Evolutionary conservation across 2,113 vertebrate genomes (phyloP).

Genomic region (Picathartes gymnocephalus): DNA sequence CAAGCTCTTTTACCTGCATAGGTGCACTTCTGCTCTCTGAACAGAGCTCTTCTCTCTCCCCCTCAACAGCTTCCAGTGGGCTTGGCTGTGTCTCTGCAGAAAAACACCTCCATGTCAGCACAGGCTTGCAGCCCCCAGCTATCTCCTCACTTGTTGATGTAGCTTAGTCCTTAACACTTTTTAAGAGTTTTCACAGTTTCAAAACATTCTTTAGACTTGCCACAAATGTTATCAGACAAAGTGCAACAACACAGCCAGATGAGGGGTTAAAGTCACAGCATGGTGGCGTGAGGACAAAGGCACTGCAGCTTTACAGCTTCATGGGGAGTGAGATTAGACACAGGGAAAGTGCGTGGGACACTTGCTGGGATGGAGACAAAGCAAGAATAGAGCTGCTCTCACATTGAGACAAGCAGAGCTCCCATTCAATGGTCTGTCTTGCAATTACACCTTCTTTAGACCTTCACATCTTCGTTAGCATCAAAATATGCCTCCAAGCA

Average conservation of each 20-base stretch:
- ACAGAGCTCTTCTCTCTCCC: constrained; percentile 47
- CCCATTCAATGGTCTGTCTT: neutral
- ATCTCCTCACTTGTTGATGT: neutral
- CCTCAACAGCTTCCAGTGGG: constrained; percentile 55
- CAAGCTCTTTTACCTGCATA: constrained; percentile 56
- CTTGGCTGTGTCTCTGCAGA: constrained; percentile 83
- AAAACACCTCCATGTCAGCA: neutral
- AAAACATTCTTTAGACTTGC: constrained; percentile 51
- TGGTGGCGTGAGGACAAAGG: constrained; percentile 24
- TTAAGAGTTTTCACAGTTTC: constrained; percentile 44
- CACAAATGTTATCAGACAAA: constrained; percentile 44
- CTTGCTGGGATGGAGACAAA: constrained; percentile 41
- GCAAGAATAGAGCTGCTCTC: constrained; percentile 14
- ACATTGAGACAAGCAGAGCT: neutral
- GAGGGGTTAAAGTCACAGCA: constrained; percentile 57
- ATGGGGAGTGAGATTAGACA: constrained; percentile 44
- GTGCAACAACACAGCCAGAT: constrained; percentile 24
- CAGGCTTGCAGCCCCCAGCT: neutral
- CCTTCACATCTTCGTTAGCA: neutral
- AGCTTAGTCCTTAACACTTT: neutral
- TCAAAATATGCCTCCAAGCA: neutral
- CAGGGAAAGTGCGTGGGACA: neutral
- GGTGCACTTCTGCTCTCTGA: neutral
- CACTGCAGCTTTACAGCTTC: constrained; percentile 11
- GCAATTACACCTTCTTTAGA: neutral